A percentile compares a stretch with the other conserved stretches of the same genome.
These are phyloP conservation scores for Clarias macrocephalus DNA, from an alignment of 2,113 vertebrate species.

Conservation along the genomic window DNA sequence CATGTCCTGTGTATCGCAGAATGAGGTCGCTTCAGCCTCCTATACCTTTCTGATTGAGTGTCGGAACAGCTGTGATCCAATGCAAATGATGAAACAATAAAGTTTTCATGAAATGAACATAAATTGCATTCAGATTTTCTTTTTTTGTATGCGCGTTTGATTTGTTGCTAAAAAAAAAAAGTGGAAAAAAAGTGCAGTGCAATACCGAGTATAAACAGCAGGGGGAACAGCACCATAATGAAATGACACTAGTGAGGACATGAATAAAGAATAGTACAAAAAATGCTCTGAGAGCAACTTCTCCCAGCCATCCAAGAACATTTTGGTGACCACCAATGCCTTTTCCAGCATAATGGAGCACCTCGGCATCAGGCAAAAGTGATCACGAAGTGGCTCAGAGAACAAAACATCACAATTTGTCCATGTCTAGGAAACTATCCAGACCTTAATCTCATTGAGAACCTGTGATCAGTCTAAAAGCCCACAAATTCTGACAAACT, in stretches of 20 bases:
- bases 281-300: too few species aligned
- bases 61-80: constrained; percentile 50
- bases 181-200: neutral
- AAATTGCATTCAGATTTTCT: constrained; percentile 35
- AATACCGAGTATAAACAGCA: constrained; percentile 16
- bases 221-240: neutral
- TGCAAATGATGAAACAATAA: constrained; percentile 65
- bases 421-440: too few species aligned
- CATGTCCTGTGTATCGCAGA: constrained; percentile 56
- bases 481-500: too few species aligned
- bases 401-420: too few species aligned
- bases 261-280: too few species aligned
- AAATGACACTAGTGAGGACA: neutral
- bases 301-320: too few species aligned
- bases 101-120: constrained; percentile 62
- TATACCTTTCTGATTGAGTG: constrained; percentile 50
- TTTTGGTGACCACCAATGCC: too few species aligned
- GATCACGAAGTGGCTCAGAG: too few species aligned
- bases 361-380: too few species aligned
- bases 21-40: constrained; percentile 55
- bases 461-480: too few species aligned
- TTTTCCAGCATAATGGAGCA: too few species aligned
- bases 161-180: neutral
- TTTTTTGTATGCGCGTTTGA: neutral
- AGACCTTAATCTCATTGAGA: too few species aligned